A percentile compares a stretch with the other conserved stretches of the same genome.
Conservation (phyloP, 2,113 vertebrate species). For the Hemicordylus capensis region DNA sequence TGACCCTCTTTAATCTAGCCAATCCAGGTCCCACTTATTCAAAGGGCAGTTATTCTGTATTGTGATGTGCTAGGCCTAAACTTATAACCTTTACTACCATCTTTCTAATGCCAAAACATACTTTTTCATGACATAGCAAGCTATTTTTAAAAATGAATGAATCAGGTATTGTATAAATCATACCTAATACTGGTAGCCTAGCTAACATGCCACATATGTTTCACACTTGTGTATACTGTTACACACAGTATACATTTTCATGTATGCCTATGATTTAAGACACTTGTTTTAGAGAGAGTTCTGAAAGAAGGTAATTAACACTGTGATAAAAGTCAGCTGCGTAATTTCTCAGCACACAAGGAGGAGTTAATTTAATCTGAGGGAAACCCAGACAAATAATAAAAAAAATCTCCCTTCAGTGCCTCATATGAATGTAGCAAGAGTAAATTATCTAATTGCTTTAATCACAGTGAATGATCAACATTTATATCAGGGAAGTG, state of each 20-base stretch:
- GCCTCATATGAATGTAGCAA: conserved; percentile 16
- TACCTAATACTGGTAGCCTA: neutral
- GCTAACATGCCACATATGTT: neutral
- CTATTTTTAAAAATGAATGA: neutral
- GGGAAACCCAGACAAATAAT: conserved; percentile 41
- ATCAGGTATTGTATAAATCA: neutral
- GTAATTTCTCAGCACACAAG: neutral
- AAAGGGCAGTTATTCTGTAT: conserved; percentile 46
- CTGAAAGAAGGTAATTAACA: conserved; percentile 17
- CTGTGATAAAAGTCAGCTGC: conserved; percentile 19
- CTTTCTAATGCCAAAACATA: conserved; percentile 12
- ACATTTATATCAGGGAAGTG: neutral
- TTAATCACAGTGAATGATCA: neutral
- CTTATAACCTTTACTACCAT: conserved; percentile 43
- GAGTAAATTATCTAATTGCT: conserved; percentile 29
- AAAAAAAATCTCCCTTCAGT: conserved; percentile 23
- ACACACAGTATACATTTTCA: neutral
- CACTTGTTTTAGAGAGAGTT: neutral
- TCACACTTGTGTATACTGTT: neutral
- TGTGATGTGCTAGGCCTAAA: conserved; percentile 17
- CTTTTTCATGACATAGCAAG: neutral
- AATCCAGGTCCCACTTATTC: conserved; percentile 41
- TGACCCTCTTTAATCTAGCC: conserved; percentile 53
- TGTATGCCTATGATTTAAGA: neutral
- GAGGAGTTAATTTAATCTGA: conserved; percentile 35